Evolutionary conservation across 1,140 invertebrate species (phyloP).

Genomic region (Periplaneta americana): DNA sequence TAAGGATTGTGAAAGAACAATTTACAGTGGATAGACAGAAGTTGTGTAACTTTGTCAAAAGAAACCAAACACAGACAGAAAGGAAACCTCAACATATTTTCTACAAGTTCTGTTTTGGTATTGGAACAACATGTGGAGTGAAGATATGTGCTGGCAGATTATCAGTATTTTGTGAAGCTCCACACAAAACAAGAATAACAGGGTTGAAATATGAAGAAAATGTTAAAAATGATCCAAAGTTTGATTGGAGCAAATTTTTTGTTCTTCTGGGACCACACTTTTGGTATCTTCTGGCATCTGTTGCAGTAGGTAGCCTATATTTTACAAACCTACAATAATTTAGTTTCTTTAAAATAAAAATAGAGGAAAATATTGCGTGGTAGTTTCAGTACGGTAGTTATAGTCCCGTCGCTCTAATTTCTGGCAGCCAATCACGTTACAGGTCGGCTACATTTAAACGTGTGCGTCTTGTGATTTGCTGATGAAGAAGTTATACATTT

Average conservation of each 20-base stretch:
- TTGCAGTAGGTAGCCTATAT: constrained; percentile 11
- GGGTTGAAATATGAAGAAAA: neutral
- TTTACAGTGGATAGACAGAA: neutral
- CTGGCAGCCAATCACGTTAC: no score
- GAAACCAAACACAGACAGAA: neutral
- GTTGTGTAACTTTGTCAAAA: neutral
- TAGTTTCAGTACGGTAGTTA: no score
- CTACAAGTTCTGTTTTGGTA: neutral
- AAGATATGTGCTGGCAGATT: neutral
- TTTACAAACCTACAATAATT: no score
- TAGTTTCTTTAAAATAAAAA: no score
- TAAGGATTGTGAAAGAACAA: neutral
- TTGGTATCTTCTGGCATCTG: neutral
- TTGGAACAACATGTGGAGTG: neutral
- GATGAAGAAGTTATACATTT: no score
- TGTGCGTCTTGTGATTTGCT: no score
- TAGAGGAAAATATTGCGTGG: no score
- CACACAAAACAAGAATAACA: neutral
- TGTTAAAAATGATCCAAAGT: neutral
- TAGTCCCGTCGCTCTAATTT: no score
- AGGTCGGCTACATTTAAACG: no score
- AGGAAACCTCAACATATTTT: neutral
- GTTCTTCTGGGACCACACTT: neutral
- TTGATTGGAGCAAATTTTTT: constrained; percentile 12
- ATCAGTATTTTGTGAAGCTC: neutral